Evolutionary conservation across 2,888 invertebrate species (phyloP).

Genomic region (Drosophila nr. perissopoda): DNA sequence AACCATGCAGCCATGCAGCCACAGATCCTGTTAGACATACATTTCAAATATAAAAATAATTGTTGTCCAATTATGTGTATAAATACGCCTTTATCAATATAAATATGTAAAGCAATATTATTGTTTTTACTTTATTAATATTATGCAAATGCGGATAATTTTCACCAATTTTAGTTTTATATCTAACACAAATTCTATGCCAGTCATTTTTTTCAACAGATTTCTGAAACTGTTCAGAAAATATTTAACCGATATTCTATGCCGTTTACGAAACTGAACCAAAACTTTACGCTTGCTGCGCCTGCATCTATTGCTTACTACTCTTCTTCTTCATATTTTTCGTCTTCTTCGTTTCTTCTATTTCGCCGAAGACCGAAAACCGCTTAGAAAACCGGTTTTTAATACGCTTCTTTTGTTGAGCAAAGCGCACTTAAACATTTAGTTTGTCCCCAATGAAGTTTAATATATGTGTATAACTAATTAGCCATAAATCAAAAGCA

Average conservation of each 20-base stretch:
- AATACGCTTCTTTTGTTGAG: slow-evolving; percentile 6
- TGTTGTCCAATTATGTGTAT: not conserved
- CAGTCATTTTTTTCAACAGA: not conserved
- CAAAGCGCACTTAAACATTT: not conserved
- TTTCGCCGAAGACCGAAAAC: slow-evolving; percentile 15
- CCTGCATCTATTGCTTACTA: slow-evolving; percentile 16
- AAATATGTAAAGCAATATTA: not conserved
- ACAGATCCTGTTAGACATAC: not conserved
- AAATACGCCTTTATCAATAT: not conserved
- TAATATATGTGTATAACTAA: not conserved
- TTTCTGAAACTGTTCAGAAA: slow-evolving; percentile 34
- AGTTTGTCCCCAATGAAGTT: not conserved
- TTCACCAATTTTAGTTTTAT: not conserved
- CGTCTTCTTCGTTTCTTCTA: not conserved
- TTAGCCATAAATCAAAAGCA: not conserved
- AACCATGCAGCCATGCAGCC: not conserved
- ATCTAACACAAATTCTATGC: not conserved
- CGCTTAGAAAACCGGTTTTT: slow-evolving; percentile 44
- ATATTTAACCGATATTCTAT: slow-evolving; percentile 46
- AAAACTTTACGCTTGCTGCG: slow-evolving; percentile 48
- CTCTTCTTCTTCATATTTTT: slow-evolving; percentile 4
- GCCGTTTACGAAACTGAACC: slow-evolving; percentile 21
- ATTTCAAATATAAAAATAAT: not conserved
- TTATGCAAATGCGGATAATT: not conserved
- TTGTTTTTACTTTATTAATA: not conserved